Base-by-base conservation (phyloP, 2,113 vertebrate genomes). In the Daphoenositta chrysoptera region DNA sequence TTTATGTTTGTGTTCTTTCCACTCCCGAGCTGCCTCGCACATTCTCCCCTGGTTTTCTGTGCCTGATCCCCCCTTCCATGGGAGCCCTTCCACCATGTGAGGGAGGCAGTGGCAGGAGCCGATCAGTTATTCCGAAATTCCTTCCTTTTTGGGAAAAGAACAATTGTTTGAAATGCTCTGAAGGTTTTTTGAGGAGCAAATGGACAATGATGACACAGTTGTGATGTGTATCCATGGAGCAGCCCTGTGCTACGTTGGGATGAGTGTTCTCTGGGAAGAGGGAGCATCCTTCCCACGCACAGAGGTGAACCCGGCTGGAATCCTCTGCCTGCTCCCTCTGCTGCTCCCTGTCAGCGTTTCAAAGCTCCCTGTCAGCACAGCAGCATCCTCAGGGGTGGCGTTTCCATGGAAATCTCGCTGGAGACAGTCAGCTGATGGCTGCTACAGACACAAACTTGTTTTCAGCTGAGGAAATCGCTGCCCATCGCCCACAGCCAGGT, bases 401-500 rank as follows among this genome's bases (percentile, higher is more conserved):
- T 99, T 99, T 98, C 99, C 98, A 99, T 99, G 99, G 99, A 94
- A 97, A 99, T 98, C 95, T 90, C 96, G 4, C 66, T 86, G 98
- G 97, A 98, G 98, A 97, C 97, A 93, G 97, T 98, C 99, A 98
- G 98, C 98, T 99, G 98, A 98, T 97, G 98, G 98, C 98, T 99
- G 98, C 94, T 97, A 81, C 95, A 30, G 84, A 97, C 97, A 86
- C 91, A 94, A 95, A 97, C 97, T 97, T 95, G 97, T 92, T 75
- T 76, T 35, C 11, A 23, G 30, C 96, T 69, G 45, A 51, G 73
- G 57, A 44, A 60, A 35, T 58, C 8, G 0, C 84, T 9, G 42
- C 58, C 81, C 72, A 4, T 24, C 64, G 90, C 86, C 85, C 89
- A 89, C 23, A 56, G 44, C 18, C 37, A 14, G 73, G 66, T 42